Conservation (phyloP, 2,797 vertebrate genomes). For the Malacoraja senta region DNA sequence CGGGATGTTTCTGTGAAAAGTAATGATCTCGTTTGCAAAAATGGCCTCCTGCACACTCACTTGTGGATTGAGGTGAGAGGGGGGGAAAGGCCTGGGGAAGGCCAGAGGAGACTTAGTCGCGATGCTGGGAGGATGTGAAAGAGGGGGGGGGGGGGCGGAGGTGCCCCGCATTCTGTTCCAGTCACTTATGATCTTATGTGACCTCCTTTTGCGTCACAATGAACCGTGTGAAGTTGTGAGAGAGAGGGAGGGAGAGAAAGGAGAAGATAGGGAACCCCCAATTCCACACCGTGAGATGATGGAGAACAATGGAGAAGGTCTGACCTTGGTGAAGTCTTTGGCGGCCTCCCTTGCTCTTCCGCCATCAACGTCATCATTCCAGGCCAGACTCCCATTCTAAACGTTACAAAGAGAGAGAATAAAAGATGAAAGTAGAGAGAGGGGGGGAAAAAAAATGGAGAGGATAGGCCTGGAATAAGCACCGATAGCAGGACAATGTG, state of each 20-base stretch:
- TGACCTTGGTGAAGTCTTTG: slow-evolving; percentile 92
- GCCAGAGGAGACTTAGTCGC: no score
- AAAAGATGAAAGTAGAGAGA: slow-evolving; percentile 3
- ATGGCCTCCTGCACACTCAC: not conserved
- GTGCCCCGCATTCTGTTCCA: no score
- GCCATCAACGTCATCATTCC: slow-evolving; percentile 79
- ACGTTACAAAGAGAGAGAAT: slow-evolving; percentile 42
- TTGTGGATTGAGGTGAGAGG: no score
- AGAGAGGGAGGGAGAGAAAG: not conserved
- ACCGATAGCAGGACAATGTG: not conserved
- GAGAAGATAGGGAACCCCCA: not conserved
- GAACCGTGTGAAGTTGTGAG: no score
- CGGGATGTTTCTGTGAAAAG: not conserved
- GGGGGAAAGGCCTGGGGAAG: no score
- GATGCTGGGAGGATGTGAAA: no score
- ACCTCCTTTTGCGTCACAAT: no score
- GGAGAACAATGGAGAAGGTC: slow-evolving; percentile 41
- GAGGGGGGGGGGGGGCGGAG: no score
- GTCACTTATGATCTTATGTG: no score
- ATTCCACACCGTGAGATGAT: not conserved
- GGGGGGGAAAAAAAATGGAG: not conserved
- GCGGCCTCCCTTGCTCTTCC: slow-evolving; percentile 80
- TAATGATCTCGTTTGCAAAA: not conserved
- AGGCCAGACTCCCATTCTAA: slow-evolving; percentile 70
- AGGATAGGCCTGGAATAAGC: slow-evolving; percentile 3